Evolutionary conservation across 2,888 invertebrate species (phyloP).

Genomic region (Ceramica pisi): DNA sequence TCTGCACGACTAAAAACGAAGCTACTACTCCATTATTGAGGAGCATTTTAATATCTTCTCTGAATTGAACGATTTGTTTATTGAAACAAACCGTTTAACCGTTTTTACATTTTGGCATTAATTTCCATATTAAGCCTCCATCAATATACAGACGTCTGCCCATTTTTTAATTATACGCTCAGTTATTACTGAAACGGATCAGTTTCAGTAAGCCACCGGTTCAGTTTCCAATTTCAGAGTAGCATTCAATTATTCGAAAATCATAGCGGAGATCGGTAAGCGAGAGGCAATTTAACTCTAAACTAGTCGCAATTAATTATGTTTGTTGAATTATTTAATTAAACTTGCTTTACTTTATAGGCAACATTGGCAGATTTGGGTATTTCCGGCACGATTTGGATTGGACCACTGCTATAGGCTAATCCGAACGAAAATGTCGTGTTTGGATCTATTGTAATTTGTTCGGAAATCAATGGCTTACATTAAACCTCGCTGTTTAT

Average conservation of each 20-base stretch:
- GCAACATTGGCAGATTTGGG: not conserved
- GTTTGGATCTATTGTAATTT: not conserved
- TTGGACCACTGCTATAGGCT: conserved; percentile 8
- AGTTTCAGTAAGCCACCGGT: conserved; percentile 4
- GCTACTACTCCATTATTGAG: not conserved
- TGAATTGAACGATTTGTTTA: conserved; percentile 1
- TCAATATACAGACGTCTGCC: not conserved
- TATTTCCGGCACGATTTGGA: not conserved
- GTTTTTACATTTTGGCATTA: not conserved
- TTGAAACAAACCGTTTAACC: not conserved
- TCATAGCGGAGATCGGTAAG: conserved; percentile 15
- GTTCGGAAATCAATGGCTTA: not conserved
- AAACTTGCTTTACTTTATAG: conserved; percentile 5
- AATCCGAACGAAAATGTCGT: conserved; percentile 1
- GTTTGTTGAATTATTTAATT: conserved; percentile 12
- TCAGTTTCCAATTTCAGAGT: conserved; percentile 23
- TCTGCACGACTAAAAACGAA: not conserved
- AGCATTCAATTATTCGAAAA: conserved; percentile 43
- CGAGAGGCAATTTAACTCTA: conserved; percentile 22
- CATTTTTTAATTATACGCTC: not conserved
- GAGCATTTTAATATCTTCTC: not conserved
- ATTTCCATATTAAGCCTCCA: conserved; percentile 13
- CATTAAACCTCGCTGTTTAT: not conserved
- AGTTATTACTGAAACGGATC: not conserved
- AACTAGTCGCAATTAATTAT: conserved; percentile 31